Base-by-base conservation (phyloP, 2,888 invertebrate genomes). In the Gibbula magus region DNA sequence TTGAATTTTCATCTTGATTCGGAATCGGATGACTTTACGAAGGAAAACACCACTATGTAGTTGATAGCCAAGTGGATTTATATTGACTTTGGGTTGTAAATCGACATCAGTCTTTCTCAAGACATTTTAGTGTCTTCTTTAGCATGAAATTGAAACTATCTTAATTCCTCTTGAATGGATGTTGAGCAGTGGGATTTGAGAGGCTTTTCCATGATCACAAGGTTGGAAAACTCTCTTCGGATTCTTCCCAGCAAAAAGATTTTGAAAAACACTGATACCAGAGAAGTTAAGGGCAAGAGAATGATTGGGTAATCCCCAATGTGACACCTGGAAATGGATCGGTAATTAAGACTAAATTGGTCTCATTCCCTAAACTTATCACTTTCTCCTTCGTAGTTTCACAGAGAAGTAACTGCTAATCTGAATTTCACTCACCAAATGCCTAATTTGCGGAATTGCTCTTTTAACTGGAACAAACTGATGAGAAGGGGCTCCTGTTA, bases 381-480 rank as follows among this genome's bases (percentile, higher is more conserved):
- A 39, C 70, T 70, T 32, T 70, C 70, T 35, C n/a, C 32, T 20
- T 39, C 39, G 16, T 13, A 45, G 45, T 35, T 35, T 70, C 20
- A 32, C 32, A 32, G 10, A 18, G 29, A 18, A n/a, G n/a, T n/a
- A n/a, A 7, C 35, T 20, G 20, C 20, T 70, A 35, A 70, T 70
- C 70, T 70, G 20, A 20, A 70, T 70, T 70, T 35, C 70, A 70
- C 70, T 20, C 70, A 10, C 10, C 29, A 39, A 70, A 70, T 35
- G 35, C n/a, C 70, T 70, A 70, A 70, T 70, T 70, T 70, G 70
- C 35, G 18, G 70, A 39, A 70, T 70, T 70, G 70, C 35, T 70
- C 70, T 32, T 35, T 70, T 32, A 70, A 70, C 70, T 70, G 70
- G 70, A 70, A 70, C 70, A 70, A 70, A 70, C 35, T 70, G 29